phyloP scores from a whole-genome alignment of 1,140 invertebrate species.

The Meloidogyne hapla region DNA sequence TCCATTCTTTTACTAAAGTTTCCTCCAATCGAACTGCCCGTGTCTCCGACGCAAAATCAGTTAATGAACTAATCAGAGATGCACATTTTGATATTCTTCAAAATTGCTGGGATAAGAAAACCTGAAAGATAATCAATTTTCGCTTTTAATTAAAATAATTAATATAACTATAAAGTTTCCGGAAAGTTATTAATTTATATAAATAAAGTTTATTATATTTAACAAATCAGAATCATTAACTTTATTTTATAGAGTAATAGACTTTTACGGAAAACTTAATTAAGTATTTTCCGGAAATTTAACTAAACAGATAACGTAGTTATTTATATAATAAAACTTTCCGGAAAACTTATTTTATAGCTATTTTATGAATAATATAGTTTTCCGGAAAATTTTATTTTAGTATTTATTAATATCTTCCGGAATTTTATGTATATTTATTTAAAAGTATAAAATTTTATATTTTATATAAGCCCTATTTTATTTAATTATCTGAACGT shows the following conservation, averaged over 20 bases:
- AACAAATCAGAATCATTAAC: too few relatives aligned
- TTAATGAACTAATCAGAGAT: conserved; percentile 3
- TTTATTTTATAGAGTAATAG: too few relatives aligned
- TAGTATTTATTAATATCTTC: too few relatives aligned
- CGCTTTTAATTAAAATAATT: not conserved
- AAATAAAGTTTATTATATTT: not conserved
- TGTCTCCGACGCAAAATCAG: conserved; percentile 3
- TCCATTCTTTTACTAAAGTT: too few relatives aligned
- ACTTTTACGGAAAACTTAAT: too few relatives aligned
- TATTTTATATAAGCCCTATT: not conserved
- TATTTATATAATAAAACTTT: too few relatives aligned
- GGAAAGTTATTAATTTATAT: not conserved
- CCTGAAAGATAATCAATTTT: conserved; percentile 6
- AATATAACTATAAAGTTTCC: not conserved
- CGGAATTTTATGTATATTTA: too few relatives aligned
- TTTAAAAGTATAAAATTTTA: too few relatives aligned
- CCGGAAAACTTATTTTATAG: not conserved
- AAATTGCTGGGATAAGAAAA: conserved; percentile 6
- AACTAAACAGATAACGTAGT: too few relatives aligned
- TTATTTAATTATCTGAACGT: not conserved
- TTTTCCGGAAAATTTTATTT: too few relatives aligned
- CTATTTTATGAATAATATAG: too few relatives aligned
- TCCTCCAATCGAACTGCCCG: conserved; percentile 7
- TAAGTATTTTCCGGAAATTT: too few relatives aligned
- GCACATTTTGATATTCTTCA: conserved; percentile 12